phyloP scores from a whole-genome alignment of 2,113 vertebrate genomes.

The Tachysurus fulvidraco region DNA sequence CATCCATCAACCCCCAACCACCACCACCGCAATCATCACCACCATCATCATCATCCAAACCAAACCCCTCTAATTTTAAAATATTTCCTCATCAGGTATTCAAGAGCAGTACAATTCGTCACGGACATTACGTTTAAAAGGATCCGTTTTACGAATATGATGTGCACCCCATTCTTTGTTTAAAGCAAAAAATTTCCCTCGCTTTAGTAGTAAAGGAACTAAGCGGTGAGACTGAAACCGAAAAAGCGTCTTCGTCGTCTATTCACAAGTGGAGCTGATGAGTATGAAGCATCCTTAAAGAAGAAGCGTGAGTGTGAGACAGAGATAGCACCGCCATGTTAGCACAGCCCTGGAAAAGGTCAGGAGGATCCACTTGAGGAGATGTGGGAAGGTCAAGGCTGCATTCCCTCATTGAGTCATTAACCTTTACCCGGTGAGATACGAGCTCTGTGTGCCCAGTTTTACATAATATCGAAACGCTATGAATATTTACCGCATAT shows the following conservation, averaged over 20 bases:
- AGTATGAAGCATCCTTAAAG: conserved; percentile 38
- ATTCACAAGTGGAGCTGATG: conserved; percentile 41
- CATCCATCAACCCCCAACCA: conserved; percentile 45
- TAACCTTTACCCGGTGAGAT: conserved; percentile 72
- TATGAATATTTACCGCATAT: conserved; percentile 61
- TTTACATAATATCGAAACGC: conserved; percentile 54
- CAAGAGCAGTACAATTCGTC: conserved; percentile 31
- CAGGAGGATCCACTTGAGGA: conserved; percentile 50
- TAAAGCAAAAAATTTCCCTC: neutral
- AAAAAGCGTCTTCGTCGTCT: neutral
- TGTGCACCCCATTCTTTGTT: neutral
- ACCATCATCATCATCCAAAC: conserved; percentile 47
- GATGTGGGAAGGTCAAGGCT: conserved; percentile 58
- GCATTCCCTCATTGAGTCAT: conserved; percentile 64
- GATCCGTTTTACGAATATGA: neutral
- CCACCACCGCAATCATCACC: neutral
- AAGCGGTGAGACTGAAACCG: neutral
- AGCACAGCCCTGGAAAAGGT: conserved; percentile 42
- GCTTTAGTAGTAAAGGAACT: neutral
- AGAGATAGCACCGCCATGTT: conserved; percentile 28
- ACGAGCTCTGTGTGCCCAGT: conserved; percentile 46
- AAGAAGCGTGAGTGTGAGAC: conserved; percentile 23
- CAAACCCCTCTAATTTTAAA: conserved; percentile 20
- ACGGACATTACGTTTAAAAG: conserved; percentile 17
- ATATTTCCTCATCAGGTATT: neutral